These are phyloP conservation scores for Macrochelys suwanniensis DNA, from an alignment of 2,797 vertebrate genomes.

Conservation along the genomic window DNA sequence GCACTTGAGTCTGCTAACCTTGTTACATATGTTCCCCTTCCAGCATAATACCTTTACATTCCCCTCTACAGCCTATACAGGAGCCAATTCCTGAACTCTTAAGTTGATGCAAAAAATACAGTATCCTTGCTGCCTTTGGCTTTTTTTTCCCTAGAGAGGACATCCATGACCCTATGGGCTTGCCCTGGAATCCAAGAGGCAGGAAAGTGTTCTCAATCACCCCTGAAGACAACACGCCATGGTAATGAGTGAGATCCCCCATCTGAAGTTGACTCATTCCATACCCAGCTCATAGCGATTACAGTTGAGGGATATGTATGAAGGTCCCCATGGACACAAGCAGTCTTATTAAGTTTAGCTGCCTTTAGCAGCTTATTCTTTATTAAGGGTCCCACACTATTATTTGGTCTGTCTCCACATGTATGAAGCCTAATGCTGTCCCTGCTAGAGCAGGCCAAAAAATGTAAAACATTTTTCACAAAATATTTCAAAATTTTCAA, in stretches of 20 bases:
- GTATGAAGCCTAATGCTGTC: neutral
- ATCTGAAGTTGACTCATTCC: neutral
- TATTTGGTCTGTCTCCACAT: neutral
- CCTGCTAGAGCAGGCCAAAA: neutral
- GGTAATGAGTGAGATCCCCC: neutral
- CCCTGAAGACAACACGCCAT: too few relatives aligned
- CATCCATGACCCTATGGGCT: neutral
- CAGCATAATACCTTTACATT: neutral
- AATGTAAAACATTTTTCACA: neutral
- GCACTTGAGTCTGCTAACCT: neutral
- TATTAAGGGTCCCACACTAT: neutral
- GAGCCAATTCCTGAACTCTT: neutral
- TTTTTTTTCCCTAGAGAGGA: neutral
- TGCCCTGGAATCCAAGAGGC: too few relatives aligned
- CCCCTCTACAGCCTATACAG: neutral
- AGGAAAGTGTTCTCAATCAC: neutral
- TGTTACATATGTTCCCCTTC: neutral
- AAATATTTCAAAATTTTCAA: neutral
- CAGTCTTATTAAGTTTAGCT: neutral
- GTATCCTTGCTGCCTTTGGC: neutral
- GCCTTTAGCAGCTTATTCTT: neutral
- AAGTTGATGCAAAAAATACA: too few relatives aligned
- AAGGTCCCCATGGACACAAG: neutral
- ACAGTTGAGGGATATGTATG: neutral
- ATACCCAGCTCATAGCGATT: too few relatives aligned